Evolutionary conservation across 2,888 invertebrate species (phyloP), one percentile per base, ranked within the genome.

Genomic region (Acanthosepion lycidas): DNA sequence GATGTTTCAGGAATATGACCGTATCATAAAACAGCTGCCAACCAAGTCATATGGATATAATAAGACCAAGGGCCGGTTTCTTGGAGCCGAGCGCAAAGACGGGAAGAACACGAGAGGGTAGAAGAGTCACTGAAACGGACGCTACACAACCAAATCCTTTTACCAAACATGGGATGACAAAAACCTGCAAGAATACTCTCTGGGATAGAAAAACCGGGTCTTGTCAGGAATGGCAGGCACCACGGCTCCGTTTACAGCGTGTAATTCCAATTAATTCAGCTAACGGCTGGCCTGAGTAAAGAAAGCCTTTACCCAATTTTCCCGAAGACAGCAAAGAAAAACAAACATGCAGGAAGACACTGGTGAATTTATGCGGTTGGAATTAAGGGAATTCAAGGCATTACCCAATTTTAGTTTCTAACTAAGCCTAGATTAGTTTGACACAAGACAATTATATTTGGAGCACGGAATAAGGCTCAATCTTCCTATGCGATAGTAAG

Each of bases 1-100:
- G 78, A 33, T 78, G 78, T 78, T 78, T 78, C n/a, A 78, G 78
- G 78, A 78, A 78, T 78, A 78, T 33, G 78, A 78, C n/a, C 78
- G n/a, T 78, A 78, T 78, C 78, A n/a, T 8, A 78, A 78, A 78
- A 78, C 78, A 78, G 78, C 78, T 78, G 78, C 78, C 78, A 33
- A 78, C n/a, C 78, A 78, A 78, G 78, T 78, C 78, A 33, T 15
- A n/a, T 78, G 78, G 15, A 33, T 78, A 78, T 78, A 78, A 78
- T 78, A 78, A n/a, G 78, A n/a, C 78, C 78, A n/a, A 78, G n/a
- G 78, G 78, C 78, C 78, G 78, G n/a, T 78, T 78, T 78, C 78
- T 78, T 78, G 78, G 78, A 78, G 78, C 15, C 78, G 18, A 78
- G 3, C 78, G n/a, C n/a, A 78, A 78, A 33, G 15, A 15, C 8